phyloP scores from a whole-genome alignment of 2,888 invertebrate species.

The Eupithecia tripunctaria region DNA sequence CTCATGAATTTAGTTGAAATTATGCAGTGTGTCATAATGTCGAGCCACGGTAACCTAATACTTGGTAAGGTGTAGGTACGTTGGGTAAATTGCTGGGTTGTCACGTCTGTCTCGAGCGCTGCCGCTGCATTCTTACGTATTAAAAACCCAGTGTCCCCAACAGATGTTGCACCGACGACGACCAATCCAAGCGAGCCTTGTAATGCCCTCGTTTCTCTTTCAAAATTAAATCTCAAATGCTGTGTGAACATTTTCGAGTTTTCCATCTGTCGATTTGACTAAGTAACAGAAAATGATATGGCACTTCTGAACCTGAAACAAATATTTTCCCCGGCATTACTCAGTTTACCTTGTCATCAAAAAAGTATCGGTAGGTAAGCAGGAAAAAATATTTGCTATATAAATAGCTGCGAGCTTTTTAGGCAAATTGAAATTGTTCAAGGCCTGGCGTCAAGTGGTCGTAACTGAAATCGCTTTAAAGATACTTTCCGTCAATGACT shows the following conservation, averaged over 20 bases:
- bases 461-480: slow-evolving; percentile 35
- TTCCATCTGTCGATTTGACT: slow-evolving; percentile 8
- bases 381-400: slow-evolving; percentile 6
- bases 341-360: not conserved
- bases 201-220: slow-evolving; percentile 60
- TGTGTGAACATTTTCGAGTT: slow-evolving; percentile 29
- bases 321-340: not conserved
- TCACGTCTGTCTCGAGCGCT: slow-evolving; percentile 38
- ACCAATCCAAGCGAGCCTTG: slow-evolving; percentile 61
- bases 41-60: not conserved
- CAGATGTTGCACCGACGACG: slow-evolving; percentile 61
- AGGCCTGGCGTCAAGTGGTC: slow-evolving; percentile 40
- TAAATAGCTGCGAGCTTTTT: slow-evolving; percentile 15
- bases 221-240: slow-evolving; percentile 56
- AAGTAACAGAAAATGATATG: not conserved
- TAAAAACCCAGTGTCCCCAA: slow-evolving; percentile 64
- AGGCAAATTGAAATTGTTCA: slow-evolving; percentile 27
- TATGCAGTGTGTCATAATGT: not conserved
- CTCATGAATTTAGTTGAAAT: not conserved
- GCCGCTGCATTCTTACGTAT: slow-evolving; percentile 59
- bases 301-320: not conserved
- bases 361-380: not conserved
- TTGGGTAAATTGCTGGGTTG: slow-evolving; percentile 14
- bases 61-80: slow-evolving; percentile 2
- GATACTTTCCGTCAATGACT: slow-evolving; percentile 45